Evolutionary conservation across 2,113 vertebrate genomes (phyloP), one percentile per base, ranked within the genome.

Genomic region (Pedetes capensis): DNA sequence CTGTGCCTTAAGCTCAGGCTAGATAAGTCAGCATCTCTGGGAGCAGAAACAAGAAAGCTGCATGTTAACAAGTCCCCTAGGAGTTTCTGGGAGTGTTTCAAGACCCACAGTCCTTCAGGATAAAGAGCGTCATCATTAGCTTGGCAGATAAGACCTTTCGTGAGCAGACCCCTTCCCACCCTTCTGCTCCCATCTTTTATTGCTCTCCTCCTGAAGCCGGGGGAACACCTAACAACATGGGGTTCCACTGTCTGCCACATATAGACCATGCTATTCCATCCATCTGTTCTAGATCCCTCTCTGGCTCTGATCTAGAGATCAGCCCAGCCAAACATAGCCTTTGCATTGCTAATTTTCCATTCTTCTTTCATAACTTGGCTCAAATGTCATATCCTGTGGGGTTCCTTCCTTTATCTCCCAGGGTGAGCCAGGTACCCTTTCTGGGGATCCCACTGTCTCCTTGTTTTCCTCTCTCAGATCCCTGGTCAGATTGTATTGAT

Each of bases 321-420:
- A 82, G 69, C 32, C 17, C n/a, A 90, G n/a, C 14, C 37, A 8
- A 75, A 13, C 29, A 4, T 3, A 57, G 68, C 7, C 27, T 95
- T 90, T 87, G 92, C 76, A 53, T 88, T 55, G 49, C 29, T 74
- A 37, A 66, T 81, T 96, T n/a, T n/a, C n/a, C 51, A 37, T 83
- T 78, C 22, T 86, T 92, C 66, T 89, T 80, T 80, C 37, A 53
- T 61, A 72, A 79, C 34, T 61, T 72, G 75, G 6, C 29, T 80
- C 53, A 90, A 44, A 61, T 20, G 14, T 51, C 59, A 68, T 44
- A 76, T 51, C 86, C 18, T 87, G 55, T 69, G 16, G 37, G 47
- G 8, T 6, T 9, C 57, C 64, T 79, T 82, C 51, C 17, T 44
- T 85, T 29, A 80, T 16, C 39, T 85, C 44, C 25, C 34, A 39